Conservation (phyloP, 2,113 vertebrate genomes). For the Xyliphius kryptos region DNA sequence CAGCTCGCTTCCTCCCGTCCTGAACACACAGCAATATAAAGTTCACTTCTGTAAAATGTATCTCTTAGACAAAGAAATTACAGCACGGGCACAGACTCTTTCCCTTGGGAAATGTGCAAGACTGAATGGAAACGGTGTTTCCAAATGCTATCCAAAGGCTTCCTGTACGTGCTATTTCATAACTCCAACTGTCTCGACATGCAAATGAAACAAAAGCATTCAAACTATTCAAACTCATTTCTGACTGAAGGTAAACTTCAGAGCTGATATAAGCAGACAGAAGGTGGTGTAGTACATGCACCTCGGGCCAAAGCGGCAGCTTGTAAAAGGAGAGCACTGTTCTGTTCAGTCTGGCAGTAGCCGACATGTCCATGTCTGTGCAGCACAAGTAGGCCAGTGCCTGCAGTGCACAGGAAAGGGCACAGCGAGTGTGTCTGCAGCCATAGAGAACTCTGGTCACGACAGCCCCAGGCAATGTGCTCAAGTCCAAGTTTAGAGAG, state of each 20-base stretch:
- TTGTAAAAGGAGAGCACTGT: constrained; percentile 38
- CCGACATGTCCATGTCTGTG: constrained; percentile 34
- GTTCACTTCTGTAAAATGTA: background rate
- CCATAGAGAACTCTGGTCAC: constrained; percentile 43
- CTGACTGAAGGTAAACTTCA: constrained; percentile 24
- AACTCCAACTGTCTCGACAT: constrained; percentile 14
- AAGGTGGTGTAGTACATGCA: constrained; percentile 30
- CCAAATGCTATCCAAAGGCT: too few relatives aligned
- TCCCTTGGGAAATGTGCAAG: background rate
- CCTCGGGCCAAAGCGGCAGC: constrained; percentile 32
- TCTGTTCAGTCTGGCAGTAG: constrained; percentile 32
- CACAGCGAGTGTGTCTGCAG: constrained; percentile 41
- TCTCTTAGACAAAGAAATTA: background rate
- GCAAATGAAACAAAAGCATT: constrained; percentile 26
- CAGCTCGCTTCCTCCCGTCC: background rate
- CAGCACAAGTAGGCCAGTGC: constrained; percentile 40
- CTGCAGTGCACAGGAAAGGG: constrained; percentile 42
- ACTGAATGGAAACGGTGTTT: too few relatives aligned
- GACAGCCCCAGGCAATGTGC: constrained; percentile 41
- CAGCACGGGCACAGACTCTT: background rate
- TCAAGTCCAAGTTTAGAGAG: constrained; percentile 43
- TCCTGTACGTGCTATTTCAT: background rate
- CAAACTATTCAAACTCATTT: constrained; percentile 21
- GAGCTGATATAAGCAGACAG: constrained; percentile 16
- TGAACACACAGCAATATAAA: background rate